A percentile compares a stretch with the other conserved stretches of the same genome.
Conservation (phyloP, 2,113 vertebrate species). For the Chamaetylas fuelleborni region DNA sequence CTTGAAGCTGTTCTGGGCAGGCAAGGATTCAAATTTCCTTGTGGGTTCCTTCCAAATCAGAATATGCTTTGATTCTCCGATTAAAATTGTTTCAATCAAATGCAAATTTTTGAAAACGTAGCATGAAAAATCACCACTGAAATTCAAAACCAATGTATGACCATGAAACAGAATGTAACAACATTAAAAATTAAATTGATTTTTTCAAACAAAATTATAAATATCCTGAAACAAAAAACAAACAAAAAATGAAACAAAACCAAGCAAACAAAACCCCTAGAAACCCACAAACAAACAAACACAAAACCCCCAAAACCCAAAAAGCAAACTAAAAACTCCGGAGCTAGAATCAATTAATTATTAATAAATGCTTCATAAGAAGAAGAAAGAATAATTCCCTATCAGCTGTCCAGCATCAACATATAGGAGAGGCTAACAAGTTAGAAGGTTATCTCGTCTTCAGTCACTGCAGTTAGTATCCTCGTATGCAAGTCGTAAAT, state of each 20-base stretch:
- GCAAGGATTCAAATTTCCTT: background rate
- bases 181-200: background rate
- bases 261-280: background rate
- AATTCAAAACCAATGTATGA: background rate
- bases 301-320: background rate
- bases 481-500: too few relatives aligned
- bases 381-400: background rate
- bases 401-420: background rate
- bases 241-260: background rate
- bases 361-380: background rate
- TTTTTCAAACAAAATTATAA: background rate
- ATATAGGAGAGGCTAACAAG: background rate
- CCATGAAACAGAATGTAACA: background rate
- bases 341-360: background rate
- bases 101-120: background rate
- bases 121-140: background rate
- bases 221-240: background rate
- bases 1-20: background rate
- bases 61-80: background rate
- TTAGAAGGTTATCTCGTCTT: background rate
- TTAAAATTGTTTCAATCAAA: background rate
- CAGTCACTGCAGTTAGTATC: background rate
- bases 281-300: background rate
- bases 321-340: background rate
- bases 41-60: background rate